Evolutionary conservation across 2,113 vertebrate genomes (phyloP).

Genomic region (Willisornis vidua): DNA sequence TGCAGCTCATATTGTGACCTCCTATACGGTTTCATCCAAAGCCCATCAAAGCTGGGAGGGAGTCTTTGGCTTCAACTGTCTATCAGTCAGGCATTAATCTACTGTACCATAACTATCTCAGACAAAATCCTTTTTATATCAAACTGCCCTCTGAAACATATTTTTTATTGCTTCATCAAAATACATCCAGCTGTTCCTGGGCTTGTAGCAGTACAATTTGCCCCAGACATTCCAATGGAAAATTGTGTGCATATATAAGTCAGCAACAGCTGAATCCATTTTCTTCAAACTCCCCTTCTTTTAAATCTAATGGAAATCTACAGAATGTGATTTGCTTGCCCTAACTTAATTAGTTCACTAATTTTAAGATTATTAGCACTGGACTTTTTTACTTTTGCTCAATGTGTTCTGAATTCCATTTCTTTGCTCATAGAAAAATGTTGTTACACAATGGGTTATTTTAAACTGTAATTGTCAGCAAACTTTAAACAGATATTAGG

Average conservation of each 20-base stretch:
- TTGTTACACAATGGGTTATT: constrained; percentile 20
- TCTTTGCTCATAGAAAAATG: constrained; percentile 14
- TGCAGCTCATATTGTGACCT: neutral
- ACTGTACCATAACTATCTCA: constrained; percentile 1
- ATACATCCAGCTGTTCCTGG: constrained; percentile 53
- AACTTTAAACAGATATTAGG: constrained; percentile 23
- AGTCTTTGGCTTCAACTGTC: constrained; percentile 24
- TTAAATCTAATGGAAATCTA: constrained; percentile 47
- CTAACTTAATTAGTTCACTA: constrained; percentile 40
- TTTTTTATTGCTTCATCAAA: constrained; percentile 44
- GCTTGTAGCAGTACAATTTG: constrained; percentile 35
- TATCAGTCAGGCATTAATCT: constrained; percentile 35
- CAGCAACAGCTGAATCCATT: constrained; percentile 57
- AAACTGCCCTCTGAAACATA: constrained; percentile 8
- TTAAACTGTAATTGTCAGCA: constrained; percentile 14
- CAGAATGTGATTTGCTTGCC: constrained; percentile 46
- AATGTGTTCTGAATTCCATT: constrained; percentile 52
- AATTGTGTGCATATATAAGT: constrained; percentile 29
- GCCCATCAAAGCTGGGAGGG: neutral
- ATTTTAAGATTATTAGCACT: constrained; percentile 40
- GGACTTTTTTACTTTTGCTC: constrained; percentile 38
- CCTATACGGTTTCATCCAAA: neutral
- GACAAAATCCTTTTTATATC: constrained; percentile 40
- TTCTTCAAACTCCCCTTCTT: constrained; percentile 41
- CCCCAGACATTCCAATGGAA: constrained; percentile 55